Conservation (phyloP, 2,797 vertebrate species). For the Semotilus atromaculatus region DNA sequence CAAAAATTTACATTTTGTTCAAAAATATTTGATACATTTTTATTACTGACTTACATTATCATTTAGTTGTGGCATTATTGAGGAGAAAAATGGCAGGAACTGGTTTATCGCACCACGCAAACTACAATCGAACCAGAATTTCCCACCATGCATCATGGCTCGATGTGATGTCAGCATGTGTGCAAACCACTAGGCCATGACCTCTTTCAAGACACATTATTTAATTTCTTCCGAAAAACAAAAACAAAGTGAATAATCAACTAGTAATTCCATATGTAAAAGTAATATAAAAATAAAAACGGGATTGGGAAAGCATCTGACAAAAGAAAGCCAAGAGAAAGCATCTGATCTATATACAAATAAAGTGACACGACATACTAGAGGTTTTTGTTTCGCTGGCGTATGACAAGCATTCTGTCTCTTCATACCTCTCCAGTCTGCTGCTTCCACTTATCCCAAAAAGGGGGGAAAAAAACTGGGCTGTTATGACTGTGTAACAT, state of each 20-base stretch:
- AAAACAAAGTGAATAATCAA: conserved; percentile 18
- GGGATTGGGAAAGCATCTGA: not conserved
- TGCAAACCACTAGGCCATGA: no score
- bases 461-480: conserved; percentile 49
- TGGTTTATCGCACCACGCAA: no score
- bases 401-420: conserved; percentile 35
- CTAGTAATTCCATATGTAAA: conserved; percentile 19
- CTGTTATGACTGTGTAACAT: conserved; percentile 61
- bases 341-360: not conserved
- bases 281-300: not conserved
- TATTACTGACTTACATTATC: no score
- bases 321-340: conserved; percentile 9
- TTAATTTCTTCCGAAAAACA: not conserved
- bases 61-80: no score
- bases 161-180: no score
- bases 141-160: no score
- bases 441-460: conserved; percentile 66
- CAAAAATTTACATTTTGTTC: no score
- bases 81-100: no score
- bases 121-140: no score
- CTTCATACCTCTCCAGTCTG: conserved; percentile 35
- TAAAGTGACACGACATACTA: conserved; percentile 18
- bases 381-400: conserved; percentile 5
- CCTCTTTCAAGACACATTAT: no score
- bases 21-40: no score